A percentile compares a stretch with the other conserved stretches of the same genome.
phyloP scores from a whole-genome alignment of 2,113 vertebrate genomes.

The Pterocles orientalis region DNA sequence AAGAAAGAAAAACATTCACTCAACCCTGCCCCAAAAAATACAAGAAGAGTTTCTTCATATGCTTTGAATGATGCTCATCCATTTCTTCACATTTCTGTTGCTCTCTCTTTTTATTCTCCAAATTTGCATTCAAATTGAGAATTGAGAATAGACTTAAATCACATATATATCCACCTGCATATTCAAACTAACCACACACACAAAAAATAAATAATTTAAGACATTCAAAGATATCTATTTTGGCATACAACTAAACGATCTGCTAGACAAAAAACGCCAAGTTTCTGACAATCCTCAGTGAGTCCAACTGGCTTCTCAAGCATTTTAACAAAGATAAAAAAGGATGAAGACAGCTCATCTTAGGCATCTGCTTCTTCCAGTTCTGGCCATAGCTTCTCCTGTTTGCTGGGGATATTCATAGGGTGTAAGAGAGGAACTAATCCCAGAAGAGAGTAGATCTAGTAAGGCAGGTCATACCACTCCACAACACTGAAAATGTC shows the following conservation, averaged over 20 bases:
- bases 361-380: background rate
- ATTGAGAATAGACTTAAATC: background rate
- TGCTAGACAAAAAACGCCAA: background rate
- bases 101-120: background rate
- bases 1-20: background rate
- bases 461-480: background rate
- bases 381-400: background rate
- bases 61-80: background rate
- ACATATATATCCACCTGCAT: background rate
- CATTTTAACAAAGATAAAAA: background rate
- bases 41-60: background rate
- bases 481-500: background rate
- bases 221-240: background rate
- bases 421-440: background rate
- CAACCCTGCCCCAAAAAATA: background rate
- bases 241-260: background rate
- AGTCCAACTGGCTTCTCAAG: background rate
- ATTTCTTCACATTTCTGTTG: background rate
- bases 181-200: background rate
- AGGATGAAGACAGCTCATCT: background rate
- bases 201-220: background rate
- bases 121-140: background rate
- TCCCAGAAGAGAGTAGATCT: background rate
- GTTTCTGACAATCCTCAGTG: background rate
- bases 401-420: background rate